A percentile compares a stretch with the other conserved stretches of the same genome.
Evolutionary conservation across 2,888 invertebrate species (phyloP).

Genomic region (Epistrophe grossulariae): DNA sequence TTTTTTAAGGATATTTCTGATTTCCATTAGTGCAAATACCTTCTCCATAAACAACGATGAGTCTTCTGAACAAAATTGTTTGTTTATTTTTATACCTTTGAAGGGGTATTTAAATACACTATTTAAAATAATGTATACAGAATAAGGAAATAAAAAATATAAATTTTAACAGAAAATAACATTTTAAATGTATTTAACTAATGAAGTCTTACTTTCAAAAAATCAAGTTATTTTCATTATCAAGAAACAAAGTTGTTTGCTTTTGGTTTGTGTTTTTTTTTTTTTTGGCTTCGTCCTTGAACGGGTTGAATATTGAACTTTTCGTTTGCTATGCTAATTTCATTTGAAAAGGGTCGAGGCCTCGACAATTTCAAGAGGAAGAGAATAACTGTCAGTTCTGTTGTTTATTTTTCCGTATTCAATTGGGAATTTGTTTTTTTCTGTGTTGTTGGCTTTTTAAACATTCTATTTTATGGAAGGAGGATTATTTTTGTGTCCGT

Average conservation of each 20-base stretch:
- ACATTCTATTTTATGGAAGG: background rate
- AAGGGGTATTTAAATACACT: background rate
- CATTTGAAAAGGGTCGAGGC: background rate
- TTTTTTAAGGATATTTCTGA: slow-evolving; percentile 6
- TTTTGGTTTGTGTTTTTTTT: background rate
- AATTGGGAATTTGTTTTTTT: background rate
- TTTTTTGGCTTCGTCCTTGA: background rate
- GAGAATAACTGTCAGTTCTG: background rate
- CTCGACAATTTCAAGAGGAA: background rate
- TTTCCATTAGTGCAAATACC: slow-evolving; percentile 25
- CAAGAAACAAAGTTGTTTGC: slow-evolving; percentile 8
- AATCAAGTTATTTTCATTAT: slow-evolving; percentile 3
- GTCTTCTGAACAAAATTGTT: background rate
- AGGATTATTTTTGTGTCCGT: background rate
- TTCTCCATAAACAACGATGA: background rate
- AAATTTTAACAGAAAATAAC: background rate
- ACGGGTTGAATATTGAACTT: background rate
- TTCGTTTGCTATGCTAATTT: slow-evolving; percentile 1
- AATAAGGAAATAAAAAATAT: background rate
- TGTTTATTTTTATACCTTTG: background rate
- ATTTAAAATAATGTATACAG: background rate
- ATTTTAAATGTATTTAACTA: slow-evolving; percentile 4
- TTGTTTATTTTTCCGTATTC: background rate
- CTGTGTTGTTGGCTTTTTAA: background rate
- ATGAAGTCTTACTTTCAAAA: slow-evolving; percentile 13